phyloP scores from a whole-genome alignment of 2,888 invertebrate species.

The Podabrus alpinus region DNA sequence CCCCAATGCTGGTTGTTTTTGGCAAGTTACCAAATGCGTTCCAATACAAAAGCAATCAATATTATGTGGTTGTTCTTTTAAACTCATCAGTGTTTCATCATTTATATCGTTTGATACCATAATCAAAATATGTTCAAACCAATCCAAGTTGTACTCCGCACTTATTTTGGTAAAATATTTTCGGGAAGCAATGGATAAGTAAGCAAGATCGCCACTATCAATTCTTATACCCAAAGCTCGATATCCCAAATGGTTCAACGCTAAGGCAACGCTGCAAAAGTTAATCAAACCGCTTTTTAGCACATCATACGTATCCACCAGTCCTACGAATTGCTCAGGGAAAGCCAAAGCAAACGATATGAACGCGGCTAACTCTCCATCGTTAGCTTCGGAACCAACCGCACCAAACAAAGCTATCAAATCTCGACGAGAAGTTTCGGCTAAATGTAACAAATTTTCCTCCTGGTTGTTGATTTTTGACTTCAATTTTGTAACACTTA shows the following conservation, averaged over 20 bases:
- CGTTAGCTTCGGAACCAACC: slow-evolving; percentile 79
- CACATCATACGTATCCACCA: slow-evolving; percentile 99
- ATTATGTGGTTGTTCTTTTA: slow-evolving; percentile 95
- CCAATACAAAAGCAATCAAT: slow-evolving; percentile 96
- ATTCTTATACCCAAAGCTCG: slow-evolving; percentile 87
- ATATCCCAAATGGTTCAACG: slow-evolving; percentile 88
- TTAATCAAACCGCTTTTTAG: slow-evolving; percentile 95
- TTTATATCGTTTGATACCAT: slow-evolving; percentile 99
- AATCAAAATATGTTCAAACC: slow-evolving; percentile 86
- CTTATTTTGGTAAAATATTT: slow-evolving; percentile 80
- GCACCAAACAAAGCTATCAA: slow-evolving; percentile 74
- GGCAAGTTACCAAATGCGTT: slow-evolving; percentile 97
- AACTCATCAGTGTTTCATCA: slow-evolving; percentile 94
- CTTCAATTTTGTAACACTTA: slow-evolving; percentile 54
- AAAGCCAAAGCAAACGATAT: slow-evolving; percentile 92
- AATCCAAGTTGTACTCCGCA: slow-evolving; percentile 72
- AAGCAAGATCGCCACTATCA: slow-evolving; percentile 96
- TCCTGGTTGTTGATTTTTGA: slow-evolving; percentile 41
- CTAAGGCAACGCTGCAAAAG: slow-evolving; percentile 93
- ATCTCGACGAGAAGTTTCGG: slow-evolving; percentile 62
- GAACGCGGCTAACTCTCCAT: slow-evolving; percentile 94
- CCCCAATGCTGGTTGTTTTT: slow-evolving; percentile 95
- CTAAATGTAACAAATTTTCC: slow-evolving; percentile 6
- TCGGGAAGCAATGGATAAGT: slow-evolving; percentile 85
- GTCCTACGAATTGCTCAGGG: slow-evolving; percentile 90